A percentile compares a stretch with the other conserved stretches of the same genome.
Conservation (phyloP, 2,888 invertebrate species). For the Nephrocerus scutellatus region DNA sequence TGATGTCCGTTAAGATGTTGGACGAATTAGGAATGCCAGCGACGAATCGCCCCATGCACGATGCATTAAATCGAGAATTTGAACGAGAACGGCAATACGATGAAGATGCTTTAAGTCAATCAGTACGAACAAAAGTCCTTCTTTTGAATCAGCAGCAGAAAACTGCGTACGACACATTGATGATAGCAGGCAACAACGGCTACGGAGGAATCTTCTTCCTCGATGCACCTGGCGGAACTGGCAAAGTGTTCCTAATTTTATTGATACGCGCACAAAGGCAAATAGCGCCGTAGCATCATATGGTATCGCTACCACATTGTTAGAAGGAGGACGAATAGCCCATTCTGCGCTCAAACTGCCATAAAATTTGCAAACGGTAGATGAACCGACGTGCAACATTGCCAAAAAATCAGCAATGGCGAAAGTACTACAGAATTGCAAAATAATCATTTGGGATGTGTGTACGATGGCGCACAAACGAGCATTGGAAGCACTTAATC, state of each 20-base stretch:
- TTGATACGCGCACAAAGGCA: slow-evolving; percentile 7
- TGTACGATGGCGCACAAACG: slow-evolving; percentile 31
- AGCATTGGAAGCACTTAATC: no score
- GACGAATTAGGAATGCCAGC: slow-evolving; percentile 13
- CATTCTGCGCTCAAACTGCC: slow-evolving; percentile 13
- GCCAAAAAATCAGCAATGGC: no score
- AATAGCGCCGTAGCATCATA: slow-evolving; percentile 15
- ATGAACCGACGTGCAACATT: slow-evolving; percentile 18
- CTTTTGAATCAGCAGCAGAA: slow-evolving; percentile 13
- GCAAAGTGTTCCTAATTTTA: slow-evolving; percentile 3
- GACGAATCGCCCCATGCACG: slow-evolving; percentile 14
- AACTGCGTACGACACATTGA: slow-evolving; percentile 10
- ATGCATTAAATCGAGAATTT: slow-evolving; percentile 16
- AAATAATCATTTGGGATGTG: slow-evolving; percentile 29
- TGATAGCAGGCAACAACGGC: slow-evolving; percentile 2
- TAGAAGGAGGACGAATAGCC: slow-evolving; percentile 14
- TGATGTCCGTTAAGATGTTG: slow-evolving; percentile 15
- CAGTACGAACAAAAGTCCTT: slow-evolving; percentile 15
- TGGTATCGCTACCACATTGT: slow-evolving; percentile 17
- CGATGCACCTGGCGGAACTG: slow-evolving; percentile 9
- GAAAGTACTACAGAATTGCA: not conserved
- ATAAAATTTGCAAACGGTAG: slow-evolving; percentile 10
- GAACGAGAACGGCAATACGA: slow-evolving; percentile 14
- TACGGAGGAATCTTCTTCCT: slow-evolving; percentile 5
- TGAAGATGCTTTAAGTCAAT: slow-evolving; percentile 7